Conservation (phyloP, 1,140 invertebrate species). For the Eumeta japonica region DNA sequence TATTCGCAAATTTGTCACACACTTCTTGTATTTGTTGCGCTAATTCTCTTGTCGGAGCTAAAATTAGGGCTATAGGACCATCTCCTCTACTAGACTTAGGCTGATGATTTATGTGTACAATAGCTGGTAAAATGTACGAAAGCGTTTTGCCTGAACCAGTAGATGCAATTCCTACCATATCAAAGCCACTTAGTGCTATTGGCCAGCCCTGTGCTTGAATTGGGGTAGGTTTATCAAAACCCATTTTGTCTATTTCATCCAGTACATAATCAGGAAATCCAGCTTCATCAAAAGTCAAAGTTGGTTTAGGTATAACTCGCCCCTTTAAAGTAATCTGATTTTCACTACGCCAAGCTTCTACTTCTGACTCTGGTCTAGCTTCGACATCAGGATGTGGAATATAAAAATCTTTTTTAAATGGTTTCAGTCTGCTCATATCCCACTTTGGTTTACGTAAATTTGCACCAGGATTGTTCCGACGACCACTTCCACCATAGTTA, state of each 20-base stretch:
- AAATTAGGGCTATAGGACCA: constrained; percentile 87
- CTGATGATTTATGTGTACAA: constrained; percentile 93
- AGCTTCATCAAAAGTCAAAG: constrained; percentile 80
- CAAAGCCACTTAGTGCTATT: constrained; percentile 85
- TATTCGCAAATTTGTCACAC: constrained; percentile 85
- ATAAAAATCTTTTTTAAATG: constrained; percentile 94
- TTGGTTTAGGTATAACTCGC: constrained; percentile 76
- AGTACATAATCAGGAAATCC: constrained; percentile 81
- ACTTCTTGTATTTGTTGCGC: constrained; percentile 97
- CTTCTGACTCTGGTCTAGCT: constrained; percentile 67
- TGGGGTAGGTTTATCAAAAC: constrained; percentile 82
- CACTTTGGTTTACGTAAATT: constrained; percentile 70
- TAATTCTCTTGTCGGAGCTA: constrained; percentile 93
- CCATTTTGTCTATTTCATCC: constrained; percentile 75
- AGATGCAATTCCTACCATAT: constrained; percentile 94
- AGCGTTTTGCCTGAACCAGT: constrained; percentile 94
- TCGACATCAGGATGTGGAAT: constrained; percentile 73
- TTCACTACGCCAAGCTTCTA: constrained; percentile 71
- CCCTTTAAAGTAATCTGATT: constrained; percentile 83
- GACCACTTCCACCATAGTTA: constrained; percentile 56
- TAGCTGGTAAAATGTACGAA: constrained; percentile 78
- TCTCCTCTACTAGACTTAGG: constrained; percentile 78
- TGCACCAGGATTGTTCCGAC: constrained; percentile 56
- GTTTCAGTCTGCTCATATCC: constrained; percentile 74
- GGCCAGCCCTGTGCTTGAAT: constrained; percentile 93